Evolutionary conservation across 2,113 vertebrate species (phyloP).

Genomic region (Eurystomus gularis): DNA sequence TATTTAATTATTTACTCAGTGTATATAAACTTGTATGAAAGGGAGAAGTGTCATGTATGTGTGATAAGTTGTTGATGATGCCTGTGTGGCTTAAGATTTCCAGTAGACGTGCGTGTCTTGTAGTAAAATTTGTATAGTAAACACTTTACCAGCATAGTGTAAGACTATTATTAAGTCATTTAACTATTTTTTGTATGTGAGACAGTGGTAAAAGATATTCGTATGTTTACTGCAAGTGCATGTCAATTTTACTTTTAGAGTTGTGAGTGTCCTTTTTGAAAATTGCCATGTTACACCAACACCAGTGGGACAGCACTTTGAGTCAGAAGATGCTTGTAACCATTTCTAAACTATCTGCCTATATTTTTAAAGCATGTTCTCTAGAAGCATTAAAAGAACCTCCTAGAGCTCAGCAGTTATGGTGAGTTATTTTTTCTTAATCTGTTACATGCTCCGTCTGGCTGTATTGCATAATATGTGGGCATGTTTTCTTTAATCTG

Average conservation of each 20-base stretch:
- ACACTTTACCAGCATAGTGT: slow-evolving; percentile 62
- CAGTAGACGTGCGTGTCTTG: slow-evolving; percentile 61
- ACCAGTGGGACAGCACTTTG: slow-evolving; percentile 11
- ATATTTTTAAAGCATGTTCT: slow-evolving; percentile 8
- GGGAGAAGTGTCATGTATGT: slow-evolving; percentile 59
- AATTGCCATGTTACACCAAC: slow-evolving; percentile 19
- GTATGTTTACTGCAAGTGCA: slow-evolving; percentile 64
- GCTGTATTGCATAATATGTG: neutral
- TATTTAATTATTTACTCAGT: slow-evolving; percentile 93
- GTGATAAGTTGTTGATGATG: slow-evolving; percentile 60
- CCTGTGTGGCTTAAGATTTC: slow-evolving; percentile 70
- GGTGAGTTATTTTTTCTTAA: neutral
- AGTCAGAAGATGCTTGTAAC: slow-evolving; percentile 6
- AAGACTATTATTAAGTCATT: slow-evolving; percentile 66
- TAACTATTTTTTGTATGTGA: slow-evolving; percentile 60
- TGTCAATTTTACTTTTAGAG: slow-evolving; percentile 72
- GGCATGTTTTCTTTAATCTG: neutral
- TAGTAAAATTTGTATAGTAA: slow-evolving; percentile 69
- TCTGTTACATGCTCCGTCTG: neutral
- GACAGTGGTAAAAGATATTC: slow-evolving; percentile 25
- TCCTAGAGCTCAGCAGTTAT: neutral
- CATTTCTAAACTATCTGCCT: neutral
- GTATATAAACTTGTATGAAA: slow-evolving; percentile 88
- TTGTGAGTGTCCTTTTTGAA: slow-evolving; percentile 44
- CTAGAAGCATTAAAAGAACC: slow-evolving; percentile 23